phyloP scores from a whole-genome alignment of 2,797 vertebrate genomes.

The Crocidura indochinensis region DNA sequence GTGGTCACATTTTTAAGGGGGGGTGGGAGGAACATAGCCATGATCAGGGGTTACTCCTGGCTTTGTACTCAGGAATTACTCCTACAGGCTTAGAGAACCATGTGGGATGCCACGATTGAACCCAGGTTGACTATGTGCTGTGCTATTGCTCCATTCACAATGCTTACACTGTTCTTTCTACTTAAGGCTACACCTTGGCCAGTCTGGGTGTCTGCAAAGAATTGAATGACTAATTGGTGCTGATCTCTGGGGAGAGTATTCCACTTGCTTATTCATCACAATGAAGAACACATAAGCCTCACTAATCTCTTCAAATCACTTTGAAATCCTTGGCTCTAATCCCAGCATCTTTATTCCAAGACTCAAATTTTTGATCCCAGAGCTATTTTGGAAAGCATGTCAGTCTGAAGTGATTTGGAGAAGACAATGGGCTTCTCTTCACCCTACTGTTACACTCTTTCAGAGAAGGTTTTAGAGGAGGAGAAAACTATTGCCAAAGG shows the following conservation, averaged over 20 bases:
- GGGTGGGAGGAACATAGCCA: no score
- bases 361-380: neutral
- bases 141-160: no score
- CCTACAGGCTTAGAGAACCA: no score
- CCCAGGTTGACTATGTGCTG: no score
- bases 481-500: neutral
- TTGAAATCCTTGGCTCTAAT: constrained; percentile 83
- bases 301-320: constrained; percentile 88
- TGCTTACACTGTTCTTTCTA: neutral
- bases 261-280: constrained; percentile 73
- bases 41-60: no score
- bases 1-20: constrained; percentile 1
- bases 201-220: constrained; percentile 53
- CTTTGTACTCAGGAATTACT: no score
- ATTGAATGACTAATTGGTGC: constrained; percentile 46
- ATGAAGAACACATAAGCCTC: constrained; percentile 84
- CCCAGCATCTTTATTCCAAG: constrained; percentile 17
- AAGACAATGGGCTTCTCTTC: neutral
- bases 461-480: neutral
- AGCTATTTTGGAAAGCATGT: neutral
- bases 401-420: constrained; percentile 27
- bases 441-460: no score
- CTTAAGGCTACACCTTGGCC: constrained; percentile 49
- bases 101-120: no score
- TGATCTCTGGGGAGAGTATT: constrained; percentile 70